Conservation (phyloP, 2,113 vertebrate species). For the Shinisaurus crocodilurus region DNA sequence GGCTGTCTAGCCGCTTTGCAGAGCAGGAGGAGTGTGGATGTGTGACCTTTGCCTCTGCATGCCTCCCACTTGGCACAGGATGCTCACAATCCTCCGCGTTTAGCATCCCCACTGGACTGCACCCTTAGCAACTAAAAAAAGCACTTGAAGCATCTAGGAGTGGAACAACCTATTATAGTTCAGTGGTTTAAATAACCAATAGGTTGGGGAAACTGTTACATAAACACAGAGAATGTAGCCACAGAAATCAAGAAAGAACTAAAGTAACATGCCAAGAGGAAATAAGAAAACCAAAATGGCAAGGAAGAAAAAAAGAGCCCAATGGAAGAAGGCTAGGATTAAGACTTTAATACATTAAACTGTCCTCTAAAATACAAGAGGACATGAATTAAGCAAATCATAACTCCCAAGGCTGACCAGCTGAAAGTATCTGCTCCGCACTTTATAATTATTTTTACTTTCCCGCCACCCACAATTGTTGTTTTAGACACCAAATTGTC, state of each 20-base stretch:
- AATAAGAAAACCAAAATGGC: constrained; percentile 68
- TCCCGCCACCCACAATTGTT: not conserved
- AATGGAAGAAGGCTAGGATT: constrained; percentile 75
- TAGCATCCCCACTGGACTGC: no score
- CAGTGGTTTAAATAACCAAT: not conserved
- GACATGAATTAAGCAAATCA: constrained; percentile 77
- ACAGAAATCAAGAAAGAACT: constrained; percentile 76
- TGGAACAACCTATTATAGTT: constrained; percentile 14
- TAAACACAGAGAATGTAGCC: constrained; percentile 78
- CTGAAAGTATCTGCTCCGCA: constrained; percentile 77
- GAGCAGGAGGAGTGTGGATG: no score
- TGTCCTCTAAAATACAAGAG: constrained; percentile 83
- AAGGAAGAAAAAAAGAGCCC: constrained; percentile 66
- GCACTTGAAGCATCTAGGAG: constrained; percentile 54
- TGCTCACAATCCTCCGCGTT: no score
- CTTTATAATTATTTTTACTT: constrained; percentile 57
- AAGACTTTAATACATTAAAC: constrained; percentile 84
- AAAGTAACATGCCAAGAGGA: constrained; percentile 74
- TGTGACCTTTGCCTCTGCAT: no score
- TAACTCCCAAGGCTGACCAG: constrained; percentile 72
- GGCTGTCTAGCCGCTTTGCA: no score
- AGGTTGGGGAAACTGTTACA: constrained; percentile 64
- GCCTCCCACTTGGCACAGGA: no score
- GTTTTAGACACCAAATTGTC: not conserved
- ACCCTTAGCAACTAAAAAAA: constrained; percentile 48